These are phyloP conservation scores for Cydia strobilella DNA, from an alignment of 1,140 invertebrate species.

Conservation along the genomic window DNA sequence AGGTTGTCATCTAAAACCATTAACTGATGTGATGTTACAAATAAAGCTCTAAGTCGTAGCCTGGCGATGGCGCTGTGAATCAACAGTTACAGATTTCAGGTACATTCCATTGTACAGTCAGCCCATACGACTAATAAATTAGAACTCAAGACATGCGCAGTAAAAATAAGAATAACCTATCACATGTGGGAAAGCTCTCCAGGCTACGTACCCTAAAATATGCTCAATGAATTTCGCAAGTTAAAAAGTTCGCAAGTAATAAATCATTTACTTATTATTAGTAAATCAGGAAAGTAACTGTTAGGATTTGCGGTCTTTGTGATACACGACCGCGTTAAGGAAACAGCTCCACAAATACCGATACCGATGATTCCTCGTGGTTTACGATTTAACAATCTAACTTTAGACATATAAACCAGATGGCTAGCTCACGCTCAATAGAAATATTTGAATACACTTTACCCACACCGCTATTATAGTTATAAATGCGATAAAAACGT, in stretches of 20 bases:
- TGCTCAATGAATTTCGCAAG: not conserved
- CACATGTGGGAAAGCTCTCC: constrained; percentile 39
- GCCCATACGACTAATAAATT: constrained; percentile 17
- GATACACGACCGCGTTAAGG: constrained; percentile 38
- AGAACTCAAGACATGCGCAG: constrained; percentile 63
- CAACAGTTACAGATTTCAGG: constrained; percentile 34
- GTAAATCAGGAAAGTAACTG: not conserved
- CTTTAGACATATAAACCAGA: constrained; percentile 79
- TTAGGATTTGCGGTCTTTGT: not conserved
- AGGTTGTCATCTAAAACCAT: not conserved
- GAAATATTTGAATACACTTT: constrained; percentile 62
- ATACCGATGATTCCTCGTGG: constrained; percentile 64
- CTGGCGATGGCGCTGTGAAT: constrained; percentile 24
- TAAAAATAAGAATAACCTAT: constrained; percentile 49
- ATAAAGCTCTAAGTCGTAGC: not conserved
- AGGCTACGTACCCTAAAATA: constrained; percentile 1
- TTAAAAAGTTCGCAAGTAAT: no score
- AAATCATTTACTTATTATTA: not conserved
- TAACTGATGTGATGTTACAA: not conserved
- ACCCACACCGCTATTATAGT: constrained; percentile 35
- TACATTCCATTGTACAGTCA: not conserved
- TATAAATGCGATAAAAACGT: constrained; percentile 22
- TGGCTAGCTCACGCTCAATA: constrained; percentile 71
- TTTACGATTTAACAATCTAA: constrained; percentile 79
- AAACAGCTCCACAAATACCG: constrained; percentile 60